Evolutionary conservation across 2,113 vertebrate genomes (phyloP).

Genomic region (Coryphaenoides rupestris): DNA sequence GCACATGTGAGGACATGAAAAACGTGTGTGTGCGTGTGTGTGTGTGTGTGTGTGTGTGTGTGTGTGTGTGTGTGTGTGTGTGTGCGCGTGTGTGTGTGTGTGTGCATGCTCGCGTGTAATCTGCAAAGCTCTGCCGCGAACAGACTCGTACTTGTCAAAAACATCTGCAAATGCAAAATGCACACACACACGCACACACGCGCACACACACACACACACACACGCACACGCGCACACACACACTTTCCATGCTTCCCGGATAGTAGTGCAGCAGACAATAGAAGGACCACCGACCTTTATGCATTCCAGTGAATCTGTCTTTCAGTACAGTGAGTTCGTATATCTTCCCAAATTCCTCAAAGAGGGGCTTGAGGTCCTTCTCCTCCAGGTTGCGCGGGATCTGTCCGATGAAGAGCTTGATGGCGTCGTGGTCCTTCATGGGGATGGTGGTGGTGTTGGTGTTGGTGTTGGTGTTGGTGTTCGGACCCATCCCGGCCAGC

Average conservation of each 20-base stretch:
- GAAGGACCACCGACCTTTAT: constrained; percentile 98
- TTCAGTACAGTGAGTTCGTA: constrained; percentile 98
- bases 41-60: background rate
- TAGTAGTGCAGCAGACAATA: constrained; percentile 14
- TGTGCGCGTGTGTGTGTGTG: background rate
- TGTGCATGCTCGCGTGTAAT: constrained; percentile 1
- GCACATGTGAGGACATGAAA: too few relatives aligned
- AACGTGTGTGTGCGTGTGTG: background rate
- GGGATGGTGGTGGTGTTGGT: too few relatives aligned
- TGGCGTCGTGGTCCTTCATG: constrained; percentile 98
- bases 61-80: constrained; percentile 13
- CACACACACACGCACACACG: constrained; percentile 14
- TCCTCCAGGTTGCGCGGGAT: constrained; percentile 96
- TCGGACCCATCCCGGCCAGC: constrained; percentile 80
- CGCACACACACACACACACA: constrained; percentile 11
- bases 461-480: too few relatives aligned
- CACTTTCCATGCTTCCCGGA: background rate
- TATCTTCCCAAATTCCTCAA: constrained; percentile 98
- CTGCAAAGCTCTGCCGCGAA: constrained; percentile 12
- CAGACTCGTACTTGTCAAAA: constrained; percentile 47
- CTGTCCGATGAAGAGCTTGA: constrained; percentile 98
- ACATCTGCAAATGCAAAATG: constrained; percentile 56
- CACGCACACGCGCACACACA: constrained; percentile 14
- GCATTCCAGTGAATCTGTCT: constrained; percentile 97
- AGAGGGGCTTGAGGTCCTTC: constrained; percentile 95